These are phyloP conservation scores for Peucedramus taeniatus DNA, from an alignment of 2,113 vertebrate genomes.

Conservation along the genomic window DNA sequence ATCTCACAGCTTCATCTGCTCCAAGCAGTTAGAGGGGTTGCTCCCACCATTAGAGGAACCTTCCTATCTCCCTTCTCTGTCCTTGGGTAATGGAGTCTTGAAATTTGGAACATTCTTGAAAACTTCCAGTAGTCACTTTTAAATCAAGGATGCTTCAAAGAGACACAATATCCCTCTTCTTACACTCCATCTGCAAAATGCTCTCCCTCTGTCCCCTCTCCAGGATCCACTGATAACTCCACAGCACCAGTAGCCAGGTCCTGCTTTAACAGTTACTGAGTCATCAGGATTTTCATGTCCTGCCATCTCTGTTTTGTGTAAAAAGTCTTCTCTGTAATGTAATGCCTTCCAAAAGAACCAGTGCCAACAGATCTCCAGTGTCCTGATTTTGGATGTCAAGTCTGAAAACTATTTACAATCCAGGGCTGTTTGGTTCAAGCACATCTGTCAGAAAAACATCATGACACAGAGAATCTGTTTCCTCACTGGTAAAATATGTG, in stretches of 20 bases:
- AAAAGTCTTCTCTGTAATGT: background rate
- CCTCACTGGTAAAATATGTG: conserved; percentile 39
- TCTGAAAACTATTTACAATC: background rate
- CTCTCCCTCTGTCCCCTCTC: background rate
- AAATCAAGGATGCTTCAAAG: background rate
- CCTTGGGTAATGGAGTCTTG: background rate
- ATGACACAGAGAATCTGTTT: conserved; percentile 13
- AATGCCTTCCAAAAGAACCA: background rate
- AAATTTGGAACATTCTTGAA: background rate
- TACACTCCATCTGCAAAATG: background rate
- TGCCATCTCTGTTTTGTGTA: background rate
- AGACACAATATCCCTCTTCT: background rate
- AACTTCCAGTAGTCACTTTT: background rate
- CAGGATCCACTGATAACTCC: background rate
- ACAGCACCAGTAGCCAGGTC: background rate
- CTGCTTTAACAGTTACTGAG: background rate
- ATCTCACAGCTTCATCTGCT: background rate
- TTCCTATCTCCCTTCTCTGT: background rate
- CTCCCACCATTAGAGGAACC: background rate
- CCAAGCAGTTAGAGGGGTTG: background rate
- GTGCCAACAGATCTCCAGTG: background rate
- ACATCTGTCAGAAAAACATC: conserved; percentile 54
- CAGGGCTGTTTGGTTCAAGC: background rate
- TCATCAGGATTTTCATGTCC: background rate
- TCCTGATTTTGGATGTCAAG: background rate